Evolutionary conservation across 2,888 invertebrate species (phyloP).

Genomic region (Ypsolopha scabrella): DNA sequence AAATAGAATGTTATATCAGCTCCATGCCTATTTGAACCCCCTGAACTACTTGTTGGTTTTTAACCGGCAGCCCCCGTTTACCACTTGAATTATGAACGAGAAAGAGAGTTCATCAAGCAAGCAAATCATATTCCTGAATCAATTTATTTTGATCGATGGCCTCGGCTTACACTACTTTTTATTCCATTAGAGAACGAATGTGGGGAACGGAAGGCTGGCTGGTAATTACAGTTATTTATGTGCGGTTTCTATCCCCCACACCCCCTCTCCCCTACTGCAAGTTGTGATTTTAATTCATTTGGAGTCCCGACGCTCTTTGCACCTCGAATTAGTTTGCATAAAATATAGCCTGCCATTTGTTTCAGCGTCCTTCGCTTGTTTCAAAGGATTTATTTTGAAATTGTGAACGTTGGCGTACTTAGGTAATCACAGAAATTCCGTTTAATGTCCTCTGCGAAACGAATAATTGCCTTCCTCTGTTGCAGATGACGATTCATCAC

Average conservation of each 20-base stretch:
- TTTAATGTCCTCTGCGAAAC: no score
- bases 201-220: conserved; percentile 23
- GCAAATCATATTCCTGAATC: background rate
- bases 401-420: background rate
- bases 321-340: conserved; percentile 62
- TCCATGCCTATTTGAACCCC: no score
- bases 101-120: no score
- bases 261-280: conserved; percentile 46
- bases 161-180: conserved; percentile 29
- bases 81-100: no score
- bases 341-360: conserved; percentile 55
- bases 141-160: conserved; percentile 7
- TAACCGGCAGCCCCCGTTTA: no score
- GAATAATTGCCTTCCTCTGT: conserved; percentile 18
- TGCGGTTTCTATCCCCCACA: conserved; percentile 38
- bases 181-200: conserved; percentile 31
- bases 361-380: conserved; percentile 22
- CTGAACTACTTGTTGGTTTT: no score
- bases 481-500: conserved; percentile 85
- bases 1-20: no score
- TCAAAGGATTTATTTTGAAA: conserved; percentile 1
- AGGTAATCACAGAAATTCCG: no score
- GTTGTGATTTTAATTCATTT: conserved; percentile 65
- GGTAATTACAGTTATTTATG: conserved; percentile 65
- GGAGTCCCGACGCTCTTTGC: conserved; percentile 50